Percentiles rank a stretch among this genome's conserved stretches.
Evolutionary conservation across 2,113 vertebrate species (phyloP).

Genomic region (Antigone vipio): DNA sequence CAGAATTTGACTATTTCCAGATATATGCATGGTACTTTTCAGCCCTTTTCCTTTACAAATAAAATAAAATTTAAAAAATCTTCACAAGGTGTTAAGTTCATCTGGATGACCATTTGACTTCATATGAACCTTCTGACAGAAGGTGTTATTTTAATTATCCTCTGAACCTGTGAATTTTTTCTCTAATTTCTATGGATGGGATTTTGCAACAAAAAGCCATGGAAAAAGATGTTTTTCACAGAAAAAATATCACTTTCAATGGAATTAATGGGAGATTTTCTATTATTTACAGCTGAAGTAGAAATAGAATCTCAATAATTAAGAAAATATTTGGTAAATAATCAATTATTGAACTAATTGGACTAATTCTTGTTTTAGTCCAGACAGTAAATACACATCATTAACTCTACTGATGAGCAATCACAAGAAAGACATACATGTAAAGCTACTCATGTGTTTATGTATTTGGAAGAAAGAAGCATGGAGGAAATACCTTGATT

Average conservation of each 20-base stretch:
- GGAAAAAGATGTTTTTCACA: neutral
- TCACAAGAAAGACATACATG: neutral
- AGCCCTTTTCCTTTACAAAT: neutral
- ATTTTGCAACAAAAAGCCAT: neutral
- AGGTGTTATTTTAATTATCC: neutral
- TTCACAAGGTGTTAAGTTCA: neutral
- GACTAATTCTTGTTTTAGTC: neutral
- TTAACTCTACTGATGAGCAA: neutral
- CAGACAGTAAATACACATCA: conserved; percentile 3
- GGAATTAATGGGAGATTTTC: neutral
- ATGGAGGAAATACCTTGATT: neutral
- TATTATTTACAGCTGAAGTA: neutral
- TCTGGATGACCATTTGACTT: neutral
- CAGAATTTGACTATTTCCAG: neutral
- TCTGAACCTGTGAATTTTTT: neutral
- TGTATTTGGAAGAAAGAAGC: neutral
- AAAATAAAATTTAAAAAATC: neutral
- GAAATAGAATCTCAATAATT: neutral
- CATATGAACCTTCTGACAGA: neutral
- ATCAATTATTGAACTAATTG: neutral
- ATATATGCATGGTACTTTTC: neutral
- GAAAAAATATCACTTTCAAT: neutral
- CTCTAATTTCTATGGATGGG: neutral
- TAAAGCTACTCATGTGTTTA: neutral
- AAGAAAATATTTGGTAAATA: neutral